A percentile compares a stretch with the other conserved stretches of the same genome.
phyloP scores from a whole-genome alignment of 2,888 invertebrate genomes.

The Drosophila siamana region DNA sequence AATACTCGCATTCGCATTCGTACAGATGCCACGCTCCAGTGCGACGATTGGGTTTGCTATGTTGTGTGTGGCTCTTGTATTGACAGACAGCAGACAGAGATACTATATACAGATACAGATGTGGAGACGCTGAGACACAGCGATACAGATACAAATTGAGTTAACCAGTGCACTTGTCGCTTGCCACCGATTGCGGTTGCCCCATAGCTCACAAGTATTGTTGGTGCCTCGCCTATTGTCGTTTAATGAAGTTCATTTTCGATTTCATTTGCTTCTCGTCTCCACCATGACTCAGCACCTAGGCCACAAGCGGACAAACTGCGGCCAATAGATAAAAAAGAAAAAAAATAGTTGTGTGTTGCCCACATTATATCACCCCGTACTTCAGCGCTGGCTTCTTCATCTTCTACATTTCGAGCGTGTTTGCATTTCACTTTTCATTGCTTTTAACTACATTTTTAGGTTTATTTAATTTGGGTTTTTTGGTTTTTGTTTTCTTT shows the following conservation, averaged over 20 bases:
- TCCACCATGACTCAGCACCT: constrained; percentile 20
- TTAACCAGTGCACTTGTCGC: constrained; percentile 35
- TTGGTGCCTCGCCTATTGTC: constrained; percentile 29
- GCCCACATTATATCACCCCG: constrained; percentile 45
- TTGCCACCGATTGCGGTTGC: constrained; percentile 11
- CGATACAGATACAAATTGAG: background rate
- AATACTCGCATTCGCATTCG: constrained; percentile 23
- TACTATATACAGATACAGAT: constrained; percentile 3
- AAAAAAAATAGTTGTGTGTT: constrained; percentile 3
- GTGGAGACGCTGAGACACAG: background rate
- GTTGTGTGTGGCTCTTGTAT: constrained; percentile 28
- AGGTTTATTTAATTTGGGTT: constrained; percentile 9
- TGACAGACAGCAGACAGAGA: constrained; percentile 27
- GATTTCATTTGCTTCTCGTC: constrained; percentile 18
- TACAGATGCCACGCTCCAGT: constrained; percentile 37
- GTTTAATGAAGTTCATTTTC: constrained; percentile 60
- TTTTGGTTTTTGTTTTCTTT: background rate
- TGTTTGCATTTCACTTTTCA: constrained; percentile 54
- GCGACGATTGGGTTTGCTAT: constrained; percentile 43
- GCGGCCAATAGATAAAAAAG: constrained; percentile 17
- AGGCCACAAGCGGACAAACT: constrained; percentile 2
- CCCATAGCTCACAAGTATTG: constrained; percentile 7
- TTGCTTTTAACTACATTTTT: constrained; percentile 40
- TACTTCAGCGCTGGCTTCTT: constrained; percentile 14
- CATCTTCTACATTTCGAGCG: constrained; percentile 6